Evolutionary conservation across 2,888 invertebrate genomes (phyloP).

Genomic region (Mythimna vitellina): DNA sequence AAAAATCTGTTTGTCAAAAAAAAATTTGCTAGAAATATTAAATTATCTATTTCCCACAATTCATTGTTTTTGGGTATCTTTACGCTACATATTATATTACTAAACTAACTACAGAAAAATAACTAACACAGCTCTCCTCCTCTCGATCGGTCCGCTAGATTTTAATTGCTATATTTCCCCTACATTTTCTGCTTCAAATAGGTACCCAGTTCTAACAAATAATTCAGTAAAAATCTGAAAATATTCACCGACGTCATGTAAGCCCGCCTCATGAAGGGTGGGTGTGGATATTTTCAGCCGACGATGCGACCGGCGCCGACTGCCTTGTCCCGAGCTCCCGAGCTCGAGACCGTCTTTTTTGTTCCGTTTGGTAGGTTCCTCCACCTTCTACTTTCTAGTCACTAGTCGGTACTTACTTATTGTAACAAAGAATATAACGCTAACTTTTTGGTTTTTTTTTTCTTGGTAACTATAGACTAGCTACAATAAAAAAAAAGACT

Average conservation of each 20-base stretch:
- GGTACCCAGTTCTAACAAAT: not conserved
- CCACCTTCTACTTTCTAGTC: constrained; percentile 60
- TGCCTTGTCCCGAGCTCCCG: constrained; percentile 69
- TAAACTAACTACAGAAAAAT: not conserved
- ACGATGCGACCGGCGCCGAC: constrained; percentile 76
- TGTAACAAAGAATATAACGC: constrained; percentile 7
- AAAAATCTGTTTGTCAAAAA: no score
- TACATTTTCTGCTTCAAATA: no score
- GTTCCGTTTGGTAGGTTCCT: constrained; percentile 59
- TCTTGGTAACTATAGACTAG: no score
- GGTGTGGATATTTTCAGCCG: constrained; percentile 81
- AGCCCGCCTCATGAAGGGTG: constrained; percentile 64
- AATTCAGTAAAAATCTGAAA: not conserved
- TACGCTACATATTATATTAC: not conserved
- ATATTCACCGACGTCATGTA: constrained; percentile 68
- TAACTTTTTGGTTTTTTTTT: not conserved
- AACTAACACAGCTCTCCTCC: not conserved
- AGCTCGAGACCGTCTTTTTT: constrained; percentile 74
- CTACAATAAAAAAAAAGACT: no score
- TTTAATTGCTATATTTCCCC: no score
- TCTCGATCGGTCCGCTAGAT: no score
- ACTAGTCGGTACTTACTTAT: constrained; percentile 23
- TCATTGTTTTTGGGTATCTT: not conserved
- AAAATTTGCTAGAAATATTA: no score
- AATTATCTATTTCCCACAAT: not conserved